Evolutionary conservation across 2,888 invertebrate species (phyloP).

Genomic region (Melipona bicolor): DNA sequence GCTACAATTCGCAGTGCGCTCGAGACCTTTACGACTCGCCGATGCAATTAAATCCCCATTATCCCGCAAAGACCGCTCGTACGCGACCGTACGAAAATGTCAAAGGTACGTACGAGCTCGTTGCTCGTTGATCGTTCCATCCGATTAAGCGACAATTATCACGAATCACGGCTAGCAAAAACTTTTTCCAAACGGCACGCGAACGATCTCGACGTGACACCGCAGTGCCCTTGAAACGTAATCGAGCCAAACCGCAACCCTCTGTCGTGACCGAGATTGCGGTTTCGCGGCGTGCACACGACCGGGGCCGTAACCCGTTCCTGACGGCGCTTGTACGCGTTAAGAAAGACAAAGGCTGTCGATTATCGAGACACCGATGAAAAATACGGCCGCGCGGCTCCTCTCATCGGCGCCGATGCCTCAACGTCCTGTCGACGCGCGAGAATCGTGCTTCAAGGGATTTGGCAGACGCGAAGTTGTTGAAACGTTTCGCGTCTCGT

Average conservation of each 20-base stretch:
- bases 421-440: conserved; percentile 55
- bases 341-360: conserved; percentile 57
- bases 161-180: not conserved
- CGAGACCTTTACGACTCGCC: too few species aligned
- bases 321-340: conserved; percentile 29
- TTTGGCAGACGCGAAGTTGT: conserved; percentile 36
- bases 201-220: conserved; percentile 33
- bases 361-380: conserved; percentile 59
- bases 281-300: conserved; percentile 52
- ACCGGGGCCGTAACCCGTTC: conserved; percentile 15
- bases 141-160: not conserved
- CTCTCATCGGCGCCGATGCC: conserved; percentile 29
- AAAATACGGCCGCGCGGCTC: conserved; percentile 46
- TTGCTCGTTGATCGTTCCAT: not conserved
- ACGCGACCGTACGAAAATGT: not conserved
- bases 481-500: conserved; percentile 24
- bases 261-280: conserved; percentile 56
- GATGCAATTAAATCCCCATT: conserved; percentile 3
- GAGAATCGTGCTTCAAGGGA: conserved; percentile 43
- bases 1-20: not conserved
- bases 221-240: conserved; percentile 59
- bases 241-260: conserved; percentile 56
- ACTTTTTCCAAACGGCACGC: conserved; percentile 8
- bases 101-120: not conserved
- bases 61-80: not conserved